These are phyloP conservation scores for Helogale parvula DNA, from an alignment of 2,113 vertebrate genomes.

Conservation along the genomic window DNA sequence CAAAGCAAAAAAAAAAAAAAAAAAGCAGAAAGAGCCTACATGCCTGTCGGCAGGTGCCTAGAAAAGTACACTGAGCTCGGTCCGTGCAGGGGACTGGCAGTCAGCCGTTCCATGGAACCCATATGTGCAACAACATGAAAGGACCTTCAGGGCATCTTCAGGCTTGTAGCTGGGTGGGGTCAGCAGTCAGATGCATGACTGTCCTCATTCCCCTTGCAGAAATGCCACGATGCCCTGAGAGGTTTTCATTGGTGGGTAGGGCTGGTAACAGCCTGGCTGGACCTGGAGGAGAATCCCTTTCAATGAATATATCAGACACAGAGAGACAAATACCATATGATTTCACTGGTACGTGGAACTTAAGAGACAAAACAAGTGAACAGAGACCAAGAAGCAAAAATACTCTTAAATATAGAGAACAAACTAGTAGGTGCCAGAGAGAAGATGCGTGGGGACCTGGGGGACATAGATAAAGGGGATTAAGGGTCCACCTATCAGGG, in stretches of 20 bases:
- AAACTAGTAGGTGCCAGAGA: background rate
- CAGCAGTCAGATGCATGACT: background rate
- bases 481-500: background rate
- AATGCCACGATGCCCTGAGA: background rate
- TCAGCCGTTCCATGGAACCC: background rate
- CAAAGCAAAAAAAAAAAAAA: no score
- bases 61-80: background rate
- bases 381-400: background rate
- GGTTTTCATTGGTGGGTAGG: background rate
- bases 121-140: background rate
- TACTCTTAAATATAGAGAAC: background rate
- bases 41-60: background rate
- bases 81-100: background rate
- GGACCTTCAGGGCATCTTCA: background rate
- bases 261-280: background rate
- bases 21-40: no score
- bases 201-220: background rate
- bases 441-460: background rate
- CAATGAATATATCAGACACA: background rate
- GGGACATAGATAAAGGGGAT: background rate
- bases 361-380: background rate
- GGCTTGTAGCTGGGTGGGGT: background rate
- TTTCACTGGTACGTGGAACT: background rate
- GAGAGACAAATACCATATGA: background rate
- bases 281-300: background rate